These are phyloP conservation scores for Trichechus manatus DNA, from an alignment of 2,113 vertebrate species.

Conservation along the genomic window DNA sequence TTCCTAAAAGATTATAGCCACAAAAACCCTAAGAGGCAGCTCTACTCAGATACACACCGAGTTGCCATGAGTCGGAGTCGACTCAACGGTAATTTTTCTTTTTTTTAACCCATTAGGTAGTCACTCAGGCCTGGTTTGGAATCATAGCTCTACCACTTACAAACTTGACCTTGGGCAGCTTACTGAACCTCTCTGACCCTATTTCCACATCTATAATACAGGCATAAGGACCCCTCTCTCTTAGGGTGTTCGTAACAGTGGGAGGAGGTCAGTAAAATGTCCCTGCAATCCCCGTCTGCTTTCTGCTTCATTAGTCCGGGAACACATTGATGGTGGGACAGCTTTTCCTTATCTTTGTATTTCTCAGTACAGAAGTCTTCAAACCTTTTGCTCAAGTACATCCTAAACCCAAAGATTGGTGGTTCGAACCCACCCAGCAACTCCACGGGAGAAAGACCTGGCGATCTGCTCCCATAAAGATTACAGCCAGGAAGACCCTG, in stretches of 20 bases:
- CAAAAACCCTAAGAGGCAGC: no score
- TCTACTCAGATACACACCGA: no score
- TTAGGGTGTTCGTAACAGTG: neutral
- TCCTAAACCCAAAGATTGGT: no score
- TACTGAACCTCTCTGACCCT: neutral
- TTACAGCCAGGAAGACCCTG: no score
- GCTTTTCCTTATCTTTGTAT: neutral
- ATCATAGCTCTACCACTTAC: neutral
- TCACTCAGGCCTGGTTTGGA: neutral
- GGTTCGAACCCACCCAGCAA: no score
- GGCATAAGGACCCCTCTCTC: neutral
- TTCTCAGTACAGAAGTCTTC: neutral
- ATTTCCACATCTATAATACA: neutral
- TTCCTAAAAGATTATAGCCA: no score
- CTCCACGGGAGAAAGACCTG: no score
- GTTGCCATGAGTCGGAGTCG: no score
- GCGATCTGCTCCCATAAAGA: no score
- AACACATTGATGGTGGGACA: neutral
- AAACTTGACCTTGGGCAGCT: neutral
- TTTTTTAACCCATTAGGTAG: no score
- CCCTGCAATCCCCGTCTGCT: accelerated
- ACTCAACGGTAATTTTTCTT: no score
- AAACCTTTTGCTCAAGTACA: neutral
- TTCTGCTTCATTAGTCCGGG: neutral
- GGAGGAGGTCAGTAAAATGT: neutral